Evolutionary conservation across 1,140 invertebrate species (phyloP), one percentile per base, ranked within the genome.

Genomic region (Heliconius hermathena): DNA sequence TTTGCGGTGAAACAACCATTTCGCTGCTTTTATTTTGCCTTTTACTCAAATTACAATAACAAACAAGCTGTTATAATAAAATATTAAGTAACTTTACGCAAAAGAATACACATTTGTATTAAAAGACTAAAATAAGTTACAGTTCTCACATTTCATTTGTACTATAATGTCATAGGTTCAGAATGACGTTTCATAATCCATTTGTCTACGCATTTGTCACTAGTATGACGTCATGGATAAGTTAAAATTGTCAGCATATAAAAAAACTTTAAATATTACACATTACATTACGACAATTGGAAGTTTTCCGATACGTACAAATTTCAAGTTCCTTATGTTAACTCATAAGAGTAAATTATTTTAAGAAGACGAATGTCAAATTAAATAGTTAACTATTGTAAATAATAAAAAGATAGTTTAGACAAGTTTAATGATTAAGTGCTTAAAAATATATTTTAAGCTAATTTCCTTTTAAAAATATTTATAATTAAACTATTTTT

Each of bases 1-100:
- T 93, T 90, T 92, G 91, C 74, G 91, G 92, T 88, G 92, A 94
- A 78, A 94, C 89, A 90, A 94, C 92, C 92, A 94, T 94, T 81
- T 85, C 86, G 87, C 74, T 54, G 81, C 71, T 77, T 76, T 87
- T 81, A 72, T 82, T 81, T 57, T 57, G 18, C 66, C 33, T 46
- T 36, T 38, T 26, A 52, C 20, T 80, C 38, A 80, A 80, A 57
- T 38, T 49, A 76, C 66, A 33, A 80, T 76, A 57, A 71, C 70
- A 49, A 29, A 26, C 38, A 66, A 71, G 3, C n/a, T 70, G 26
- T 18, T 26, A 70, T 22, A 41, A 60, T 70, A 76, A 76, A 29
- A 71, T 13, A 5, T 66, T 66, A 66, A 66, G 60, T 66, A 29
- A 26, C 22, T 66, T 66, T 13, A 26, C 60, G 8, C 54, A 26